phyloP scores from a whole-genome alignment of 2,888 invertebrate species.

The Pachydiplax longipennis region DNA sequence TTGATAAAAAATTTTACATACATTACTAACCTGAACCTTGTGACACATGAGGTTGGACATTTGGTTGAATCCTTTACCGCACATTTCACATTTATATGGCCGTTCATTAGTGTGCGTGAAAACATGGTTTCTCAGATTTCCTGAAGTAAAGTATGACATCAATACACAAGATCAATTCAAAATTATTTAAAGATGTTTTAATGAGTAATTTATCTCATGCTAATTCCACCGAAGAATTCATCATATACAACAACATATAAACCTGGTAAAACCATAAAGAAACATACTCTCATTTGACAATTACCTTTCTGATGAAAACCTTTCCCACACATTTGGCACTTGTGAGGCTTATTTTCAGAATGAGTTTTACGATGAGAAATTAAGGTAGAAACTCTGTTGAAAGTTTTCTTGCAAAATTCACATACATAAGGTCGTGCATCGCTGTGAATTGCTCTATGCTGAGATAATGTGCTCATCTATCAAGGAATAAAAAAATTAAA shows the following conservation, averaged over 20 bases:
- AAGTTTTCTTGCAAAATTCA: conserved; percentile 78
- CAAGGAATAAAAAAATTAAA: conserved; percentile 60
- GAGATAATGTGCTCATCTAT: conserved; percentile 77
- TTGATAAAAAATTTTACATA: background rate
- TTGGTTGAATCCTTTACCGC: conserved; percentile 80
- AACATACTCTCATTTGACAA: background rate
- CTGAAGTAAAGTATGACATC: conserved; percentile 58
- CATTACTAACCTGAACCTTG: conserved; percentile 65
- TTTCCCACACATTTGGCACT: conserved; percentile 76
- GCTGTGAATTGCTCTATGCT: conserved; percentile 82
- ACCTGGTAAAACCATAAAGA: background rate
- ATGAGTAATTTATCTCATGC: too few relatives aligned
- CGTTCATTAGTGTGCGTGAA: conserved; percentile 81
- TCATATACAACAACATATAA: background rate
- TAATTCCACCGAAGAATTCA: too few relatives aligned
- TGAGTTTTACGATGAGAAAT: conserved; percentile 83
- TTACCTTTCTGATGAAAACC: conserved; percentile 83
- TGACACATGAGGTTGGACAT: conserved; percentile 83
- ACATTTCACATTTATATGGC: conserved; percentile 78
- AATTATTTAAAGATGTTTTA: too few relatives aligned
- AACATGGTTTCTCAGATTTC: conserved; percentile 77
- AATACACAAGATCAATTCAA: background rate
- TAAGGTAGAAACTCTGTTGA: conserved; percentile 80
- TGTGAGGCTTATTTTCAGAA: conserved; percentile 75
- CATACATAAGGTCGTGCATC: conserved; percentile 76